These are phyloP conservation scores for Periparus ater DNA, from an alignment of 2,797 vertebrate genomes.

Conservation along the genomic window DNA sequence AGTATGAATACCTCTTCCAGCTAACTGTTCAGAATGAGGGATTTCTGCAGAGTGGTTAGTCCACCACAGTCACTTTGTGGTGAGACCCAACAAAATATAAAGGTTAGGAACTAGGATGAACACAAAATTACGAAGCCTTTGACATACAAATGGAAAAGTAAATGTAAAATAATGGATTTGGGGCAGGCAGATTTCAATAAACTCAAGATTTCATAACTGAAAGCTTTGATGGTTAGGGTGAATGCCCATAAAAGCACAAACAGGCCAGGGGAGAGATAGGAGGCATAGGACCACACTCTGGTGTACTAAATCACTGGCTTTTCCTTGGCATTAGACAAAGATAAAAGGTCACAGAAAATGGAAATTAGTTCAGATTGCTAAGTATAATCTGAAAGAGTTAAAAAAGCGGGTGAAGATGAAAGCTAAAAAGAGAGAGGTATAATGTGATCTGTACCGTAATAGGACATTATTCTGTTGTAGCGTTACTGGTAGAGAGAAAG, in stretches of 20 bases:
- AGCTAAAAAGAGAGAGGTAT: not conserved
- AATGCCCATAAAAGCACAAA: not conserved
- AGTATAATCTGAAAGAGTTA: not conserved
- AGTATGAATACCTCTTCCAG: not conserved
- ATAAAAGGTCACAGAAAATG: not conserved
- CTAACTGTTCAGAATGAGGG: not conserved
- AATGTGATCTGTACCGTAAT: not conserved
- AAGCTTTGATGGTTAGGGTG: not conserved
- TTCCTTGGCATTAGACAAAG: not conserved
- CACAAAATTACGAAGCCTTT: accelerated
- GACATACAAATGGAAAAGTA: not conserved
- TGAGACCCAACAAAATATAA: not conserved
- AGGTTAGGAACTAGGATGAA: not conserved
- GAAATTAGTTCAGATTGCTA: not conserved
- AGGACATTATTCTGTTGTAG: not conserved
- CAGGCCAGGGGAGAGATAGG: not conserved
- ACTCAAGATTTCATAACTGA: not conserved
- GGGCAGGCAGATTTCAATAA: not conserved
- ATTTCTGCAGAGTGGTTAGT: not conserved
- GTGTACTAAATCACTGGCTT: not conserved
- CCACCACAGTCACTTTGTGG: too few species aligned
- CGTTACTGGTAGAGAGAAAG: not conserved
- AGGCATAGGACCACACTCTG: not conserved
- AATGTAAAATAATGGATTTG: not conserved
- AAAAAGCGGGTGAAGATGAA: not conserved